Percentiles rank a stretch among this genome's conserved stretches.
Evolutionary conservation across 1,140 invertebrate species (phyloP).

Genomic region (Papilio xuthus): DNA sequence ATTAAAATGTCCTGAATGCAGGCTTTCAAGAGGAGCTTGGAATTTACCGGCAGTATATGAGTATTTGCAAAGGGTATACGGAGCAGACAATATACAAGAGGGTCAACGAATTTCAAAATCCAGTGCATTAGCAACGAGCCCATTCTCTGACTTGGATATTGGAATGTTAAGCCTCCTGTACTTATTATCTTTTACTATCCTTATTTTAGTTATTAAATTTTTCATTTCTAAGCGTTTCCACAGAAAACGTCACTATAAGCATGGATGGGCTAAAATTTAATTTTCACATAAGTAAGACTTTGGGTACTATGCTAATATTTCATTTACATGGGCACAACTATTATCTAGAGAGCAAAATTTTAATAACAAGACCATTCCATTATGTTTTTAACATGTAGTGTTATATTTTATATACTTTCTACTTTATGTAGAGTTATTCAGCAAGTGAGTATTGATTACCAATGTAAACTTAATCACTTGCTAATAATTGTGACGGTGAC

Average conservation of each 20-base stretch:
- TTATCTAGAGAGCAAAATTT: not conserved
- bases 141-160: conserved; percentile 74
- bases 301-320: conserved; percentile 3
- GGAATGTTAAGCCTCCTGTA: conserved; percentile 79
- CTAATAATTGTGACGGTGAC: not conserved
- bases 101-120: conserved; percentile 46
- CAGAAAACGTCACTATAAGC: conserved; percentile 86
- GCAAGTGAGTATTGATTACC: not conserved
- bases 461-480: not conserved
- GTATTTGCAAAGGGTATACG: conserved; percentile 90
- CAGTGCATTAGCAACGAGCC: conserved; percentile 50
- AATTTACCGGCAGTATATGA: conserved; percentile 86
- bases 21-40: conserved; percentile 83
- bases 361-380: not conserved
- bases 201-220: conserved; percentile 88
- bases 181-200: conserved; percentile 79
- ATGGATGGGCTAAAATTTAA: conserved; percentile 85
- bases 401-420: not conserved
- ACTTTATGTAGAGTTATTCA: no score
- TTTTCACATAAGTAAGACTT: not conserved
- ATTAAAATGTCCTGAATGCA: conserved; percentile 87
- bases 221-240: conserved; percentile 87
- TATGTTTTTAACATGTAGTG: not conserved
- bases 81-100: conserved; percentile 81
- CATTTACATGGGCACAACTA: conserved; percentile 18